phyloP scores from a whole-genome alignment of 2,888 invertebrate genomes.

The Drosophila nr. medialis region DNA sequence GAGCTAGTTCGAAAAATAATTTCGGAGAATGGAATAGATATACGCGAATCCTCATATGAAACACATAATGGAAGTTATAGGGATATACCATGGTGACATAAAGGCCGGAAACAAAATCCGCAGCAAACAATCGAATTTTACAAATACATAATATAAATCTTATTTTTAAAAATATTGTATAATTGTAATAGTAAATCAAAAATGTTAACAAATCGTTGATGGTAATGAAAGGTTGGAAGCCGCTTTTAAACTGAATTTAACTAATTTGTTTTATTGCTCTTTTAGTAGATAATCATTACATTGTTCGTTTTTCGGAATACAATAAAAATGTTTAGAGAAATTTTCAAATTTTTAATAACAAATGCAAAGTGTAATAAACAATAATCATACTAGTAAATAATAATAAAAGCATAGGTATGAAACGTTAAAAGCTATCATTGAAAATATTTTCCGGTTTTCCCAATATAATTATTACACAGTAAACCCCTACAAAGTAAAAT shows the following conservation, averaged over 20 bases:
- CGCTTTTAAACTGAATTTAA: slow-evolving; percentile 3
- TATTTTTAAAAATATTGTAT: slow-evolving; percentile 5
- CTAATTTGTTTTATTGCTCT: slow-evolving; percentile 5
- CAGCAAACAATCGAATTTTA: slow-evolving; percentile 22
- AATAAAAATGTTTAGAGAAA: slow-evolving; percentile 1
- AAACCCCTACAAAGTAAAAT: slow-evolving; percentile 26
- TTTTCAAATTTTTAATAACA: not conserved
- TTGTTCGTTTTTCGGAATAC: not conserved
- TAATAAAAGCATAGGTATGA: not conserved
- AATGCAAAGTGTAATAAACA: slow-evolving; percentile 1
- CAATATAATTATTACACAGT: slow-evolving; percentile 8
- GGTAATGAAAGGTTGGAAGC: not conserved
- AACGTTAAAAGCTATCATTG: not conserved
- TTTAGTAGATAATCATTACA: slow-evolving; percentile 4
- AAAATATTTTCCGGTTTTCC: not conserved
- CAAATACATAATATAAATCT: slow-evolving; percentile 15
- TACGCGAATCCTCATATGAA: slow-evolving; percentile 25
- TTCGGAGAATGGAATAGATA: slow-evolving; percentile 33
- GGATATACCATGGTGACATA: slow-evolving; percentile 30
- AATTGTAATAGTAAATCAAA: slow-evolving; percentile 4
- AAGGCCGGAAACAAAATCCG: slow-evolving; percentile 26
- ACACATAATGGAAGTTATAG: not conserved
- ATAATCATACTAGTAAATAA: not conserved
- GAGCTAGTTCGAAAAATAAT: slow-evolving; percentile 61
- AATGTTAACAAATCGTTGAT: not conserved